Base-by-base conservation (phyloP, 2,113 vertebrate species). In the Speoplatyrhinus poulsoni region DNA sequence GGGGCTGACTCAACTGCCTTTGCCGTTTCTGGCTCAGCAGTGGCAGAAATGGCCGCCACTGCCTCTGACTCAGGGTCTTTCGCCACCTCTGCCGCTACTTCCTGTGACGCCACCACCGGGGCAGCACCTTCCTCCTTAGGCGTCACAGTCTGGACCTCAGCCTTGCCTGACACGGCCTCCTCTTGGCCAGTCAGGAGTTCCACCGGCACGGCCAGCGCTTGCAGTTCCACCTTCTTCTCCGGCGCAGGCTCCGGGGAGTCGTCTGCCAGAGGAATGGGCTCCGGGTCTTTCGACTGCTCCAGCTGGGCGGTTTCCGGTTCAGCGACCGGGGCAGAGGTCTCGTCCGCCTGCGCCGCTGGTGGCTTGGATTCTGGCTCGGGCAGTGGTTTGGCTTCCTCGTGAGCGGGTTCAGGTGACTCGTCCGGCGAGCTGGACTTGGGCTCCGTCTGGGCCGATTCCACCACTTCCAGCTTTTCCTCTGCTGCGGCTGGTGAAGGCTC, bases 401-500 rank as follows among this genome's bases (percentile, higher is more conserved):
- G 26, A 17, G 16, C 17, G 16, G 12, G 9, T 33, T 33, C 58
- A 41, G 26, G 55, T 33, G 12, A 1, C 12, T 46, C 53, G 57
- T 65, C 65, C 9, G 50, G 62, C 13, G 7, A 10, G 13, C 16
- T 26, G 3, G 71, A 60, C 11, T 52, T 67, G 1, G 36, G 32
- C 48, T 66, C 65, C 4, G 12, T 62, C 32, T 65, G 56, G n/a
- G 63, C 64, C 5, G 7, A 79, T 53, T 67, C 72, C 8, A 48
- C 70, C 67, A 79, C 80, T 19, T 70, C 68, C 65, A 67, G 58
- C 69, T 75, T 78, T 70, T 80, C 69, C 0, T 58, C 4, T 16
- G 77, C 81, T 10, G 79, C 72, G 1, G 81, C 80, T 76, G 77
- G 62, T 55, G 76, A 59, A 19, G 88, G 81, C 82, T 84, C 87